Conservation (phyloP, 2,113 vertebrate genomes). For the Toxostoma redivivum region DNA sequence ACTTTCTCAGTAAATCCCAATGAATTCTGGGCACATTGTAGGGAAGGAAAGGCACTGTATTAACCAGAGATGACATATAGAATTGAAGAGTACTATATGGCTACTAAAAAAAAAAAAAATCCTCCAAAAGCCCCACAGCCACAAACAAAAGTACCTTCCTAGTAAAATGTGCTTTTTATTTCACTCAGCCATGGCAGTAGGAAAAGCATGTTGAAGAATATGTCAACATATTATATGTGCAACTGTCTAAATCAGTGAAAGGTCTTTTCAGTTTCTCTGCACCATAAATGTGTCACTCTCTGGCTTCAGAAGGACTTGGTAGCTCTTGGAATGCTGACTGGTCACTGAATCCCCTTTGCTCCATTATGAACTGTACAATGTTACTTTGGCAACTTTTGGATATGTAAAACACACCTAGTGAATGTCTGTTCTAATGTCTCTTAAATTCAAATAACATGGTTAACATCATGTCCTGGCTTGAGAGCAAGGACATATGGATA, state of each 20-base stretch:
- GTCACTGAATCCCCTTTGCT: not conserved
- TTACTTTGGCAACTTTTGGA: not conserved
- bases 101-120: not conserved
- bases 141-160: not conserved
- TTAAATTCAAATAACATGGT: not conserved
- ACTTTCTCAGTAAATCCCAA: not conserved
- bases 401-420: not conserved
- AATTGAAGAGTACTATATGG: not conserved
- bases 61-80: not conserved
- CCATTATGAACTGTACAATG: not conserved
- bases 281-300: not conserved
- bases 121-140: not conserved
- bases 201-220: not conserved
- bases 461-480: not conserved
- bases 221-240: not conserved
- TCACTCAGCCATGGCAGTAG: not conserved
- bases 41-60: not conserved
- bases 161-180: not conserved
- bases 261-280: not conserved
- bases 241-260: not conserved
- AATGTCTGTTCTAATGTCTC: not conserved
- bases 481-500: not conserved
- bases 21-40: not conserved
- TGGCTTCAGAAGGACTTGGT: not conserved
- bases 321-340: not conserved